These are phyloP conservation scores for Chrysemys picta DNA, from an alignment of 2,113 vertebrate genomes.

Conservation along the genomic window DNA sequence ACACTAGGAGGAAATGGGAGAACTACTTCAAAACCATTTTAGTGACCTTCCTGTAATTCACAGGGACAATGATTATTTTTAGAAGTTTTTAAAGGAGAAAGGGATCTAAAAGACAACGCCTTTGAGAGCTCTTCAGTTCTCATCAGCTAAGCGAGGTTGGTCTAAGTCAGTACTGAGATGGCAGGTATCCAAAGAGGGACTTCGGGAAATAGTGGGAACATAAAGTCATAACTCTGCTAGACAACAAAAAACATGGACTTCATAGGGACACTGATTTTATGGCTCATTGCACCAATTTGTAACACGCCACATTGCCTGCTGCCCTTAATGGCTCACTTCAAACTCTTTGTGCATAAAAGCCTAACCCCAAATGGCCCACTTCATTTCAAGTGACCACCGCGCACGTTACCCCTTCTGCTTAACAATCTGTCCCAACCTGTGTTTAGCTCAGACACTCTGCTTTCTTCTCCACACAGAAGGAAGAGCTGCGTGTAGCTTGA, in stretches of 20 bases:
- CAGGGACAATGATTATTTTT: fast-evolving
- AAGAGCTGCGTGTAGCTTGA: background rate
- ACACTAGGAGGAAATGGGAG: background rate
- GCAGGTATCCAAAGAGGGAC: background rate
- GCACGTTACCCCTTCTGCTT: background rate
- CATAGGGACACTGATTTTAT: background rate
- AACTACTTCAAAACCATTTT: fast-evolving
- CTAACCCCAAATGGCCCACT: too few relatives aligned
- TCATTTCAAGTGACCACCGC: background rate
- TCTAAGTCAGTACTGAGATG: background rate
- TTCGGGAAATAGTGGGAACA: background rate
- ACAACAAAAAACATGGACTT: fast-evolving
- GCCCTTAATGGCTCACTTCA: too few relatives aligned
- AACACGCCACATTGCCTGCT: background rate
- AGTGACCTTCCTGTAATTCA: background rate
- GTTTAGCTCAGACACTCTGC: background rate
- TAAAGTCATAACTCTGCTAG: background rate
- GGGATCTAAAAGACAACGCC: background rate
- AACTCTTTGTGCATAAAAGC: too few relatives aligned
- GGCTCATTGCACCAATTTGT: background rate
- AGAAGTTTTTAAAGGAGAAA: background rate
- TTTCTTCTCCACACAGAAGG: background rate
- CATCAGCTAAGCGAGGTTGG: fast-evolving
- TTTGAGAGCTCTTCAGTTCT: background rate
- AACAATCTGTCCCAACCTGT: background rate